These are phyloP conservation scores for Globia sparganii DNA, from an alignment of 2,888 invertebrate species.

Conservation along the genomic window DNA sequence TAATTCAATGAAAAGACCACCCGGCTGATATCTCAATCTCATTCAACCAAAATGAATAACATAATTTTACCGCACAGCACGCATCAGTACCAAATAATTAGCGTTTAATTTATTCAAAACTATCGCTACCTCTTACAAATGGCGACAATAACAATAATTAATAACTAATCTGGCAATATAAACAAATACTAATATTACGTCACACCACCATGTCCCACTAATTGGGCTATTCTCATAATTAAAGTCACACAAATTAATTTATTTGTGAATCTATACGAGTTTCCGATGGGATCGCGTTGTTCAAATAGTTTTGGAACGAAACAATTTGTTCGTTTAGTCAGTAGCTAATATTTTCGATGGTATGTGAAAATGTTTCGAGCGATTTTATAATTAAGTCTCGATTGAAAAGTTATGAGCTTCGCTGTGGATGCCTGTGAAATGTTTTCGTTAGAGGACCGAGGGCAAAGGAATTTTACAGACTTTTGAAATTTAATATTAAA, in stretches of 20 bases:
- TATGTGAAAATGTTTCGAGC: conserved; percentile 72
- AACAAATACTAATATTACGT: conserved; percentile 52
- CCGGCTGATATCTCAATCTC: conserved; percentile 24
- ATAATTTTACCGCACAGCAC: conserved; percentile 43
- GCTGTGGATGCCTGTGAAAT: conserved; percentile 51
- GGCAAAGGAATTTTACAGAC: conserved; percentile 45
- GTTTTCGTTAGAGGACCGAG: conserved; percentile 44
- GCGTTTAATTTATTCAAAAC: conserved; percentile 44
- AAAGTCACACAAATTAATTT: conserved; percentile 84
- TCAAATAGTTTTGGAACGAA: conserved; percentile 80
- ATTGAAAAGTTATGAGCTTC: conserved; percentile 57
- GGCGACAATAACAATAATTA: conserved; percentile 48
- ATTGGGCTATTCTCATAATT: conserved; percentile 81
- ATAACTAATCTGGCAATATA: conserved; percentile 43
- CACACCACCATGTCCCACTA: conserved; percentile 74
- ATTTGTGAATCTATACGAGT: conserved; percentile 69
- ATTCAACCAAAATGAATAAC: conserved; percentile 21
- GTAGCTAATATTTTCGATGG: conserved; percentile 61
- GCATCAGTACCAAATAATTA: conserved; percentile 47
- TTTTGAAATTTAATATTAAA: conserved; percentile 46
- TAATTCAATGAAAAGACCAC: conserved; percentile 43
- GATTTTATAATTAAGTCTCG: conserved; percentile 82
- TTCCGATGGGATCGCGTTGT: conserved; percentile 79
- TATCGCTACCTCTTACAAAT: conserved; percentile 46
- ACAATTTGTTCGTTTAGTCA: conserved; percentile 84